Evolutionary conservation across 2,797 vertebrate species (phyloP), one percentile per base, ranked within the genome.

Genomic region (Myotis findleyi): DNA sequence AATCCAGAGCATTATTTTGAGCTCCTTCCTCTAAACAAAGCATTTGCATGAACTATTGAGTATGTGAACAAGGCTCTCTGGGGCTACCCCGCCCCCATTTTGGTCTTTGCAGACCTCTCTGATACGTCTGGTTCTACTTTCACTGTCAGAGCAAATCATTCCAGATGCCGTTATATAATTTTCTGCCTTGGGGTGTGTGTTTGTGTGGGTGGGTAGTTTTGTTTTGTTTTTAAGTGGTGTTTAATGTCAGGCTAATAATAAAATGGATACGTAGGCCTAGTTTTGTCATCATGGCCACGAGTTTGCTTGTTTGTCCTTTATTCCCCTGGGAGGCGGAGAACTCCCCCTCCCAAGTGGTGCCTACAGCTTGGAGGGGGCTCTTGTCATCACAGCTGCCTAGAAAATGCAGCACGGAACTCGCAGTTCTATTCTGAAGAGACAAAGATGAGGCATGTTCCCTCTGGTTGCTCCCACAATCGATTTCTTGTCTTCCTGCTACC

Each of bases 171-270:
- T 97, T 96, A 96, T 97, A 85, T 97, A 97, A 97, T 97, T 96
- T 97, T 96, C 97, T 93, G 93, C 96, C 88, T 95, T 95, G 88
- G 97, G 87, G 87, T 97, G 66, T 91, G 82, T 97, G 93, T 97
- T 96, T 97, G 96, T 93, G 92, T 97, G 95, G 96, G 97, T 2
- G 91, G 86, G 36, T 96, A 73, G 89, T 96, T 97, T 97, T 95
- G 95, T 94, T 94, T 96, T 97, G 97, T 97, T 96, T 94, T 97
- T 94, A 97, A 97, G 91, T 97, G 92, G 95, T 96, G 92, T 87
- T 97, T 97, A 97, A 97, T 97, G 96, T 97, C 96, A 97, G 69
- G 95, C 97, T 97, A 97, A 97, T 97, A 97, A 97, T 97, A 97
- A 96, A 97, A 96, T 95, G 95, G 71, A 51, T 96, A 94, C 20